Evolutionary conservation across 2,797 vertebrate genomes (phyloP).

Genomic region (Chrosomus eos): DNA sequence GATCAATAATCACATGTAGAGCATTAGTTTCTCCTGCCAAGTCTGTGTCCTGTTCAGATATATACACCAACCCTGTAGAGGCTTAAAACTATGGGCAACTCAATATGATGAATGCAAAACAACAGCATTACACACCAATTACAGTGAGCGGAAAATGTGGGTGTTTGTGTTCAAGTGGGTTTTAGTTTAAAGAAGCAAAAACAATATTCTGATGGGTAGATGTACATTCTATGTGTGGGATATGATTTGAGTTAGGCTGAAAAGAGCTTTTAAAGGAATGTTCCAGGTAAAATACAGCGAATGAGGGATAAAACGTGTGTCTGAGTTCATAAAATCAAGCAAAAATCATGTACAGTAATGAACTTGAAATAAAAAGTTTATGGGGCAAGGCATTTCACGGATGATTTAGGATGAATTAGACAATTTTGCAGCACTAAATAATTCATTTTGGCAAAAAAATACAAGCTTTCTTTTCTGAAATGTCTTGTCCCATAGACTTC

Average conservation of each 20-base stretch:
- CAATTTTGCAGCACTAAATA: not conserved
- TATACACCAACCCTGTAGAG: conserved; percentile 26
- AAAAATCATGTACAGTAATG: not conserved
- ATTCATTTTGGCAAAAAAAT: not conserved
- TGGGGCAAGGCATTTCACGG: not conserved
- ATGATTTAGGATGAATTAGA: not conserved
- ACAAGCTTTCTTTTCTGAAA: not conserved
- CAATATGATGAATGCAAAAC: conserved; percentile 30
- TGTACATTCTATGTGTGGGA: not conserved
- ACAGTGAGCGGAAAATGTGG: not conserved
- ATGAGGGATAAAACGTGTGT: not conserved
- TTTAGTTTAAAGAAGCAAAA: not conserved
- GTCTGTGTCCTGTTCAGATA: conserved; percentile 44
- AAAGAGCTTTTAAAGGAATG: not conserved
- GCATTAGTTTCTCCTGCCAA: conserved; percentile 47
- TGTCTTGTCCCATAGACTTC: not conserved
- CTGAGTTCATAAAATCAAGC: not conserved
- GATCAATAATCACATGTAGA: conserved; percentile 60
- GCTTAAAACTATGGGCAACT: conserved; percentile 31
- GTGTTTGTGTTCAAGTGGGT: conserved; percentile 19
- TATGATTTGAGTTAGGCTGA: not conserved
- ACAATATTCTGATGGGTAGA: not conserved
- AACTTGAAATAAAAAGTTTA: not conserved
- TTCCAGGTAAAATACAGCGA: not conserved
- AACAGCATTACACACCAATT: conserved; percentile 30